Percentiles rank a stretch among this genome's conserved stretches.
Conservation (phyloP, 2,888 invertebrate genomes). For the Arctia plantaginis region DNA sequence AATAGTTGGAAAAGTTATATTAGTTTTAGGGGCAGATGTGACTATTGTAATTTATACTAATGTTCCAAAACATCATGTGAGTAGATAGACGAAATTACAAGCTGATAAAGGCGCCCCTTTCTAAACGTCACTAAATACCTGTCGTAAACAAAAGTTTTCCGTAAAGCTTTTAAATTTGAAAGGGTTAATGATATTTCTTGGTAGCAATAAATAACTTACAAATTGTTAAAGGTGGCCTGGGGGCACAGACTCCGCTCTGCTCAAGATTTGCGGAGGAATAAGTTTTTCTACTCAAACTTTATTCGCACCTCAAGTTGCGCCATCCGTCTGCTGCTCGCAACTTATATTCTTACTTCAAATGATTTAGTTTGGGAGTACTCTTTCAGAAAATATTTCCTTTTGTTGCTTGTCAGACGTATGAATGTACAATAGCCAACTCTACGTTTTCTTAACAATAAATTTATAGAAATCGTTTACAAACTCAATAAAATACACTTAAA, state of each 20-base stretch:
- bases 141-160: constrained; percentile 62
- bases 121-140: constrained; percentile 47
- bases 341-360: constrained; percentile 84
- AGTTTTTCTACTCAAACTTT: constrained; percentile 86
- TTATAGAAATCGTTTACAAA: constrained; percentile 53
- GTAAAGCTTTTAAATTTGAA: constrained; percentile 74
- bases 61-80: constrained; percentile 51
- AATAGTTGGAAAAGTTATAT: constrained; percentile 66
- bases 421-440: constrained; percentile 72
- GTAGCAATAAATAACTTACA: constrained; percentile 84
- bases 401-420: constrained; percentile 74
- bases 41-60: constrained; percentile 50
- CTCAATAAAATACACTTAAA: background rate
- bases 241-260: constrained; percentile 73
- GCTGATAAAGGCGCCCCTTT: constrained; percentile 16
- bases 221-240: constrained; percentile 82
- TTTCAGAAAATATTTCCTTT: constrained; percentile 82
- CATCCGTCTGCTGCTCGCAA: constrained; percentile 76
- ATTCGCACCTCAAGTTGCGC: constrained; percentile 81
- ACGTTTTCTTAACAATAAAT: constrained; percentile 56
- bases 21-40: constrained; percentile 52
- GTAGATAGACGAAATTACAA: constrained; percentile 48
- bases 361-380: constrained; percentile 83
- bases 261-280: constrained; percentile 75
- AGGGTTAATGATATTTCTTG: constrained; percentile 83